Evolutionary conservation across 2,888 invertebrate genomes (phyloP), one percentile per base, ranked within the genome.

Genomic region (Pemphredon lugubris): DNA sequence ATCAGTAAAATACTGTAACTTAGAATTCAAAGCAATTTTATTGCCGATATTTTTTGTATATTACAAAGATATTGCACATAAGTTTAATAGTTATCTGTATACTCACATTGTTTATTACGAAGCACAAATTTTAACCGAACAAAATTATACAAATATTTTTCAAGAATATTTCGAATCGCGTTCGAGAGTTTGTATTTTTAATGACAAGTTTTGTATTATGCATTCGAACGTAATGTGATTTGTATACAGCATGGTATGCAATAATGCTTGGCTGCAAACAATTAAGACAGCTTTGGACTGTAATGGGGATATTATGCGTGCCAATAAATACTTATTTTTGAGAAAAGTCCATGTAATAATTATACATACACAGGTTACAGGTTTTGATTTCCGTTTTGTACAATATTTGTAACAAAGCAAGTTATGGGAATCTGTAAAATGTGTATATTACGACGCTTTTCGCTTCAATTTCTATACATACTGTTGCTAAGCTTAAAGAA

Each of bases 201-300:
- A n/a, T 30, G 20, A 48, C 34, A 48, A 40, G 4, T 60, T 60
- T 18, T 4, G 18, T n/a, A 30, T 32, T 48, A 32, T 2, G 9
- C 42, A 23, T 54, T 45, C 7, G n/a, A 1, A 45, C 59, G 26
- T 21, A 37, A 3, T 45, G 20, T 53, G 34, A 59, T 55, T 1
- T 59, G 54, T 32, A 18, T 48, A 30, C 40, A 47, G 71, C 69
- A 71, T 71, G 70, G 30, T 51, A 34, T 61, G 57, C 51, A 54
- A 45, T 45, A 59, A 51, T 23, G 57, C 59, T 60, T 60, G 55
- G 40, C 44, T 65, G 65, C 47, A 64, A 64, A 58, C 45, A 44
- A 54, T 20, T 63, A 37, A 16, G 14, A 13, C 42, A 55, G 70
- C 72, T 70, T 72, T 37, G 34, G 30, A 55, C n/a, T 57, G 40